These are phyloP conservation scores for Melinaea marsaeus DNA, from an alignment of 2,888 invertebrate genomes.

Conservation along the genomic window DNA sequence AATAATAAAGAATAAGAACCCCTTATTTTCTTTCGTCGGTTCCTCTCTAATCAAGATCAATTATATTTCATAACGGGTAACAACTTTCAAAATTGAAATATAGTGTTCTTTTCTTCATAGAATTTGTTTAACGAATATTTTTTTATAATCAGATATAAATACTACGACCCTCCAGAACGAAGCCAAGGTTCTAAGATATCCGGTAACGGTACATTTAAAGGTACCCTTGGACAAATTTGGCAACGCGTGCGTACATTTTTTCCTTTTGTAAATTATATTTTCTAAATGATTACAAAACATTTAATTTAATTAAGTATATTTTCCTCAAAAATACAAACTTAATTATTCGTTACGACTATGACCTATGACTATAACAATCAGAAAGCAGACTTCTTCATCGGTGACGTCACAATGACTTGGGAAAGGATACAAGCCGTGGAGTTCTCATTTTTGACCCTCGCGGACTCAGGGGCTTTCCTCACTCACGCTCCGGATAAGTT, in stretches of 20 bases:
- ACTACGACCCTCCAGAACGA: conserved; percentile 85
- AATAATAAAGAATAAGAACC: too few relatives aligned
- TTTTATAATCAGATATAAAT: conserved; percentile 73
- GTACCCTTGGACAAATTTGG: conserved; percentile 84
- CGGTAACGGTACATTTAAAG: conserved; percentile 82
- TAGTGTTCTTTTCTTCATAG: too few relatives aligned
- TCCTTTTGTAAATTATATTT: too few relatives aligned
- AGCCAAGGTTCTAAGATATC: conserved; percentile 83
- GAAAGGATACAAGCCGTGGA: conserved; percentile 85
- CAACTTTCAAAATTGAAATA: too few relatives aligned
- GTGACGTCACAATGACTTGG: conserved; percentile 85
- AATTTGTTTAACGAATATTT: neutral
- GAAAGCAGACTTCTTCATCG: conserved; percentile 85
- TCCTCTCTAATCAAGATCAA: too few relatives aligned
- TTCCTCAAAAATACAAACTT: too few relatives aligned
- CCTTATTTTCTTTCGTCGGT: too few relatives aligned
- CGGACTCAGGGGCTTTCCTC: conserved; percentile 86
- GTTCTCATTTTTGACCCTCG: conserved; percentile 86
- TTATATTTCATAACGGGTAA: neutral
- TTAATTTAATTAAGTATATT: too few relatives aligned
- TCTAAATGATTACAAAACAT: too few relatives aligned
- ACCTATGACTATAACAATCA: conserved; percentile 37
- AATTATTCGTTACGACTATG: too few relatives aligned
- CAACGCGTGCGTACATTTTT: conserved; percentile 73
- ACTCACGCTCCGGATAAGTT: conserved; percentile 85